A percentile compares a stretch with the other conserved stretches of the same genome.
Conservation (phyloP, 2,113 vertebrate species). For the Promerops cafer region DNA sequence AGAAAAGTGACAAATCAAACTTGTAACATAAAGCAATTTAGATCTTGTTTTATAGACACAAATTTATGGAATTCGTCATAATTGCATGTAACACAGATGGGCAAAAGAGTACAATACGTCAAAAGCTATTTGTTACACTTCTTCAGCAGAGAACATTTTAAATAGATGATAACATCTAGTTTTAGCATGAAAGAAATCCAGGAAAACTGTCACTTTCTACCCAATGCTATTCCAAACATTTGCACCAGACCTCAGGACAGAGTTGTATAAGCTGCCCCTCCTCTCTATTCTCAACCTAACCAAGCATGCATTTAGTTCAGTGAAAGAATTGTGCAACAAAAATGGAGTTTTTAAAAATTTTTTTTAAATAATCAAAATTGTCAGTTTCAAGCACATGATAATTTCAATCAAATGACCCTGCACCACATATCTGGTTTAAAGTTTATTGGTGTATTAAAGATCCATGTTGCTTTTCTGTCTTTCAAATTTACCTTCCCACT, state of each 20-base stretch:
- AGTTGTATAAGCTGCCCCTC: not conserved
- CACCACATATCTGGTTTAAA: not conserved
- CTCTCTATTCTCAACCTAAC: not conserved
- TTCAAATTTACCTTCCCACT: not conserved
- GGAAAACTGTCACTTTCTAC: not conserved
- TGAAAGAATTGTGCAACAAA: not conserved
- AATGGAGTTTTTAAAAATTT: not conserved
- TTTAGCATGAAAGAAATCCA: not conserved
- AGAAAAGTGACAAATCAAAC: not conserved
- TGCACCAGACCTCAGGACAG: not conserved
- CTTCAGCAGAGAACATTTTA: not conserved
- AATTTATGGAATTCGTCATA: not conserved
- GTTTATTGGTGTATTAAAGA: not conserved
- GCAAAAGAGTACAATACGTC: not conserved
- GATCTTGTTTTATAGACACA: not conserved
- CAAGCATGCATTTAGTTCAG: not conserved
- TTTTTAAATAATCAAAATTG: not conserved
- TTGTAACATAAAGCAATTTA: not conserved
- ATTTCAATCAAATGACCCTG: not conserved
- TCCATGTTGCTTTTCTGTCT: not conserved
- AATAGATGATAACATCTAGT: not conserved
- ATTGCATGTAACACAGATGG: not conserved
- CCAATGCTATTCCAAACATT: not conserved
- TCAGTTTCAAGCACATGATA: not conserved
- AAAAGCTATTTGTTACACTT: not conserved